Base-by-base conservation (phyloP, 2,797 vertebrate species). In the Trematomus bernacchii region DNA sequence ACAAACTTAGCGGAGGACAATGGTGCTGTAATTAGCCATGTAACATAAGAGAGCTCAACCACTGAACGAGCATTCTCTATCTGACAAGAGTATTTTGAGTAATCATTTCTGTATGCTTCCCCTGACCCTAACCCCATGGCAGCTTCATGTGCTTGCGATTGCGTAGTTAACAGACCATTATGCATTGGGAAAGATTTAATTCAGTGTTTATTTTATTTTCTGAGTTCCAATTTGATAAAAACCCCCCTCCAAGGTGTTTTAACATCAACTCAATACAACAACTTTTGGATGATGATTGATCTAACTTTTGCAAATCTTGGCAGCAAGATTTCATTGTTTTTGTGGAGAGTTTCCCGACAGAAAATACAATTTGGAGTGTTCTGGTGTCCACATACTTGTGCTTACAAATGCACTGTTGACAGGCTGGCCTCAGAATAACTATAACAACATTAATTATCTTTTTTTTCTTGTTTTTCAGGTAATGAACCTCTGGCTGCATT, bases 381-480 rank as follows among this genome's bases (percentile, higher is more conserved):
- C 51, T 60, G 5, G 3, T 60, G 54, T 67, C 21, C 14, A 69
- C 40, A 51, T 43, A 68, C 15, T 37, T 79, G 46, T 66, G 43
- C 19, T 46, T 37, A 12, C 30, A 6, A 0, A 21, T 79, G 33
- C 19, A 18, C 3, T 72, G 62, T 55, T 58, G 10, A 57, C 12
- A 43, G 8, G 6, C 14, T 73, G 62, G 69, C 21, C 4, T 71
- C 27, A 18, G 21, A n/a, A 8, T 65, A 6, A 46, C 9, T 52
- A 71, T 66, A 52, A 66, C 30, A 21, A 1, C 9, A 13, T 40
- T 59, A 3, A 62, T 14, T 74, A 7, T 69, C 44, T 52, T 9
- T 81, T 14, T 37, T 50, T 9, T 81, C 14, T 27, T 85, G 63
- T 88, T 65, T 92, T 91, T 81, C 88, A 93, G 92, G 82, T 74